Evolutionary conservation across 2,797 vertebrate species (phyloP), one percentile per base, ranked within the genome.

Genomic region (Falco concolor): DNA sequence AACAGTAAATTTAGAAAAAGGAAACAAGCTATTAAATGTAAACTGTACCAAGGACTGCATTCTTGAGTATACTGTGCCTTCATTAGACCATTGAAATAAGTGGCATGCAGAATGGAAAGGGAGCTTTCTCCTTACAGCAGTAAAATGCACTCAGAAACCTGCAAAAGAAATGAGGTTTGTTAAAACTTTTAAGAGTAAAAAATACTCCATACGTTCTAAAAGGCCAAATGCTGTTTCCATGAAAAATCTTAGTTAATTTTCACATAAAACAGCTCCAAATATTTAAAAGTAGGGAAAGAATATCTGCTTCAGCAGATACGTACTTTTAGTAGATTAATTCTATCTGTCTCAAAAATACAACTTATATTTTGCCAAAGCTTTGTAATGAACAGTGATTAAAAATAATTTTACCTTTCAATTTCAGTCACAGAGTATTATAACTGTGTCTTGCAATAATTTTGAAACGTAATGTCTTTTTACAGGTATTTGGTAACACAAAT

Each of bases 271-370:
- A 89, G 70, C 56, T 90, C 69, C 40, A 90, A 77, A 60, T 91
- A 59, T 56, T 95, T 94, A 64, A 74, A 90, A 95, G 68, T 52
- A 87, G 24, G 54, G 38, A 70, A 42, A 25, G 32, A 87, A 12
- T 91, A 89, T 84, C 80, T 95, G 63, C 84, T 95, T 77, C 77
- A 91, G 80, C 63, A 90, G 94, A 81, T 67, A 93, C 9, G 60
- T 34, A 34, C 53, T 90, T 95, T 69, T 63, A 67, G 49, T 20
- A 82, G 70, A 90, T 84, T 86, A 38, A 54, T 91, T 84, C 50
- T 84, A 10, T 95, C 69, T 59, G 54, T 63, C 82, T 78, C 47
- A 60, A 59, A 95, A 69, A 86, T 76, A 56, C 0, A 80, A 91
- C 57, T 82, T 81, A 67, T 76, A 67, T 84, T 94, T 94, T 91